Percentiles rank a stretch among this genome's conserved stretches.
Conservation (phyloP, 2,888 invertebrate genomes). For the Corythucha ciliata region DNA sequence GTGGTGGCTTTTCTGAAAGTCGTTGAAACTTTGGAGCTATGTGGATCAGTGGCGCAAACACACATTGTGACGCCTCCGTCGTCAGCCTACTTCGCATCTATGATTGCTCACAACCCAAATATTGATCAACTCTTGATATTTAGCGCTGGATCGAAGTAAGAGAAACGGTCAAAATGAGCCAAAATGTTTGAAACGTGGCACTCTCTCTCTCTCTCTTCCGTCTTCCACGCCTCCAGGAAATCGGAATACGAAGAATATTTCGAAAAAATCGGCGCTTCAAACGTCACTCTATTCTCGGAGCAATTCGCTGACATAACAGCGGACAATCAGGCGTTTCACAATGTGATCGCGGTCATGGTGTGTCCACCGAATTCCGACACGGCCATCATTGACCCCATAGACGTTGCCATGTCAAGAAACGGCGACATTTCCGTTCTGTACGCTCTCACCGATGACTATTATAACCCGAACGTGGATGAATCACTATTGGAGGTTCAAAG, state of each 20-base stretch:
- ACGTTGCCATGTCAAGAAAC: constrained; percentile 56
- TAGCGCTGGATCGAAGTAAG: constrained; percentile 46
- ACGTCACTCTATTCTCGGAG: constrained; percentile 34
- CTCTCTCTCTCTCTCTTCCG: no score
- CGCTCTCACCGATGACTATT: constrained; percentile 54
- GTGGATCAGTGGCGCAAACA: constrained; percentile 67
- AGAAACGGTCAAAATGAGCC: not conserved
- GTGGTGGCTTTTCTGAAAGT: constrained; percentile 65
- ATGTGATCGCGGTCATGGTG: constrained; percentile 57
- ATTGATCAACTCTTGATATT: constrained; percentile 53
- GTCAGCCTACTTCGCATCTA: constrained; percentile 65
- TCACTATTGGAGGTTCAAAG: constrained; percentile 62
- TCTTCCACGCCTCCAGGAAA: constrained; percentile 47
- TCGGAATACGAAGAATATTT: constrained; percentile 60
- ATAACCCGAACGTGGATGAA: constrained; percentile 41
- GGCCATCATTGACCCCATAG: constrained; percentile 60
- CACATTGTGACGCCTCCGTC: constrained; percentile 70
- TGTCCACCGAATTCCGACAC: constrained; percentile 75
- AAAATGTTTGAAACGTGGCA: not conserved
- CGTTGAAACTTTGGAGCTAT: constrained; percentile 52
- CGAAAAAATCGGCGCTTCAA: constrained; percentile 54
- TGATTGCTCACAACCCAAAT: constrained; percentile 50
- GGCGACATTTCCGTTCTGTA: constrained; percentile 69
- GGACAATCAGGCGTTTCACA: constrained; percentile 48
- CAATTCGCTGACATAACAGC: constrained; percentile 34